phyloP scores from a whole-genome alignment of 2,797 vertebrate genomes.

The Telmatherina bonti region DNA sequence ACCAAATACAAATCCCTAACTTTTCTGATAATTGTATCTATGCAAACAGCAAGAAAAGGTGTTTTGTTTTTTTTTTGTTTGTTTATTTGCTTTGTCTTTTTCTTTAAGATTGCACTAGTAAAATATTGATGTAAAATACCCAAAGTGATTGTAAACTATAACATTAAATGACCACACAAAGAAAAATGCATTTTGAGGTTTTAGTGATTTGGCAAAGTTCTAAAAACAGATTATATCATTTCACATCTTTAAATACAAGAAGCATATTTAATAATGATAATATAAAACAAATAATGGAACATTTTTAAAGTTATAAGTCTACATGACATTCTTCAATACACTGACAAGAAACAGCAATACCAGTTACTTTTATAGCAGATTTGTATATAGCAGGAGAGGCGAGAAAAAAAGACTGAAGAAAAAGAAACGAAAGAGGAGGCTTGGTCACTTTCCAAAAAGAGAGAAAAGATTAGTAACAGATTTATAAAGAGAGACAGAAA shows the following conservation, averaged over 20 bases:
- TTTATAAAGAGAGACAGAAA: constrained; percentile 64
- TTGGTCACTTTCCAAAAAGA: constrained; percentile 62
- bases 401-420: constrained; percentile 52
- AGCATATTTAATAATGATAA: constrained; percentile 88
- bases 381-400: constrained; percentile 68
- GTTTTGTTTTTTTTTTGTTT: background rate
- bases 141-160: background rate
- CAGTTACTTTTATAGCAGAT: constrained; percentile 73
- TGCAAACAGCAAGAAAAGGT: background rate
- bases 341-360: constrained; percentile 78
- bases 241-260: constrained; percentile 85
- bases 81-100: no score
- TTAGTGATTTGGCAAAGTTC: constrained; percentile 77
- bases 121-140: background rate
- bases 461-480: constrained; percentile 69
- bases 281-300: constrained; percentile 88
- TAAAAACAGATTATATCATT: constrained; percentile 73
- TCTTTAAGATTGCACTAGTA: no score
- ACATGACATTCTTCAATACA: constrained; percentile 87
- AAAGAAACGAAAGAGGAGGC: constrained; percentile 51
- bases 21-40: background rate
- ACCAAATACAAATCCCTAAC: background rate
- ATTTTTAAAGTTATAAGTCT: constrained; percentile 81
- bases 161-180: constrained; percentile 32
- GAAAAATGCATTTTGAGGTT: constrained; percentile 54